phyloP scores from a whole-genome alignment of 30 jellyfish, hydroid and myxozoan species.

The Aurelia coerulea region DNA sequence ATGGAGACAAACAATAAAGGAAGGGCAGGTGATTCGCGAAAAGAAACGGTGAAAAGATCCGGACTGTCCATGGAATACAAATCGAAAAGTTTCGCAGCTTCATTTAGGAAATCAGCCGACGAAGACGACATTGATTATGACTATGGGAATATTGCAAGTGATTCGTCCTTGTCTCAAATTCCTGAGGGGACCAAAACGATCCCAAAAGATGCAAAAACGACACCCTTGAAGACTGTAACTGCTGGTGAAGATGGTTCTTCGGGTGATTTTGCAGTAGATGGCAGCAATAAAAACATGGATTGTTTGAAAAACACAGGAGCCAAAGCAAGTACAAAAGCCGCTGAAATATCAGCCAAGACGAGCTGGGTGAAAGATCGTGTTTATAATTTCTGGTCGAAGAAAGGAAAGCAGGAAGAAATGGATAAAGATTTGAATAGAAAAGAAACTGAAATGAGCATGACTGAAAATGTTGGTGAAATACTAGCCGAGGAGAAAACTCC shows the following conservation, averaged over 20 bases:
- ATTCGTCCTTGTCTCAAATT: neutral
- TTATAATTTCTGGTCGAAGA: constrained; percentile 62
- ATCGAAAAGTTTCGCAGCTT: constrained; percentile 65
- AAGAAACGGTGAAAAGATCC: constrained; percentile 40
- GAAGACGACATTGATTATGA: constrained; percentile 43
- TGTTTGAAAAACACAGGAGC: constrained; percentile 51
- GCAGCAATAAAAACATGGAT: constrained; percentile 24
- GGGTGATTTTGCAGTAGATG: constrained; percentile 10
- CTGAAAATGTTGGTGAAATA: neutral
- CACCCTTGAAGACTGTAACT: neutral
- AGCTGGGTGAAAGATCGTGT: constrained; percentile 77
- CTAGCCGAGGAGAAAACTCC: neutral
- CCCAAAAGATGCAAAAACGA: neutral
- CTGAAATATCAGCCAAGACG: constrained; percentile 66
- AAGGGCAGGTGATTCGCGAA: constrained; percentile 66
- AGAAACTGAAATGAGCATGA: constrained; percentile 1
- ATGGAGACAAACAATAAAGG: constrained; percentile 39
- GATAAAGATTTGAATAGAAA: constrained; percentile 4
- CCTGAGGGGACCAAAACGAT: neutral
- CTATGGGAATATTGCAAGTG: constrained; percentile 4
- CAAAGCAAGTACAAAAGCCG: constrained; percentile 62
- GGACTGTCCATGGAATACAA: constrained; percentile 69
- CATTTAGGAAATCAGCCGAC: constrained; percentile 38
- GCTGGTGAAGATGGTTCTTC: constrained; percentile 10
- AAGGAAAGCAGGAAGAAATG: constrained; percentile 52